These are phyloP conservation scores for Cryptomyrus ogoouensis DNA, from an alignment of 2,113 vertebrate species.

Conservation along the genomic window DNA sequence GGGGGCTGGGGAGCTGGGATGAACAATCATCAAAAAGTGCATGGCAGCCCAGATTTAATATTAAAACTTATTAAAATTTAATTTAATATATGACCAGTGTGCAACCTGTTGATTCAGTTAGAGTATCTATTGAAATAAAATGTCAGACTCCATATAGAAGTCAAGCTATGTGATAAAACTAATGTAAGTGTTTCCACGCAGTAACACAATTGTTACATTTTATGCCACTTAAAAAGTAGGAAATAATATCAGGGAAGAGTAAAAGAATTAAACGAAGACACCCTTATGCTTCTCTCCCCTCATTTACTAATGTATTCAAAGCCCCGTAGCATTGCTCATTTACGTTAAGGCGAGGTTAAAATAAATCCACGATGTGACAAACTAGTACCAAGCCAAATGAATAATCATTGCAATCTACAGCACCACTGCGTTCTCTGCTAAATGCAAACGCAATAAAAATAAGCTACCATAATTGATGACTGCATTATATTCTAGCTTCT, in stretches of 20 bases:
- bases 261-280: background rate
- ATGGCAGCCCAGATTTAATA: background rate
- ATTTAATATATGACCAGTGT: background rate
- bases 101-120: background rate
- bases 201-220: background rate
- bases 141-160: background rate
- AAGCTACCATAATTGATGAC: background rate
- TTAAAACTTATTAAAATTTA: background rate
- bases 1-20: background rate
- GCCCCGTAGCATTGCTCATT: background rate
- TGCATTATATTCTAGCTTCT: background rate
- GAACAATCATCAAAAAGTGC: background rate
- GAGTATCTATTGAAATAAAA: background rate
- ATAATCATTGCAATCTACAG: background rate
- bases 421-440: background rate
- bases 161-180: background rate
- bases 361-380: too few species aligned
- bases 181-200: background rate
- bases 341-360: background rate
- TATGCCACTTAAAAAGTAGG: background rate
- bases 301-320: background rate
- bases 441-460: background rate
- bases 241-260: background rate
- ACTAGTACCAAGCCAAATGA: background rate
- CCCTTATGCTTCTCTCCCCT: background rate